Conservation (phyloP, 2,888 invertebrate species). For the Hylaea fasciaria region DNA sequence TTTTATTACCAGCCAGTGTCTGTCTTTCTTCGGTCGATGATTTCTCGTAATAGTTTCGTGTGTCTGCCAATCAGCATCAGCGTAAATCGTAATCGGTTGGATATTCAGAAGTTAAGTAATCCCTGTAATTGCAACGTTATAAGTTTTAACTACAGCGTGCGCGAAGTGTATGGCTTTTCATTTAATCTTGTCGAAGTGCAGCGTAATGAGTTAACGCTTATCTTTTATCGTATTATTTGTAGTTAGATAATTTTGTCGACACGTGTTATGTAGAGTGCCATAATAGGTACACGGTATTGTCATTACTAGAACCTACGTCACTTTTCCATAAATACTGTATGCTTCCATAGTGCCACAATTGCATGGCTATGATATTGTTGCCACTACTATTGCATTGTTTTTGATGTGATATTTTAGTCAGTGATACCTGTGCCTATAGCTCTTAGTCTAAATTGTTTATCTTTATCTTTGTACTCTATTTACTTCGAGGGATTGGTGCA, state of each 20-base stretch:
- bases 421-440: no score
- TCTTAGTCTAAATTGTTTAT: no score
- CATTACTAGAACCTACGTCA: conserved; percentile 47
- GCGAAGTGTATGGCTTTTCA: conserved; percentile 29
- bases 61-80: conserved; percentile 29
- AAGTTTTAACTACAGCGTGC: conserved; percentile 27
- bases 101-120: conserved; percentile 33
- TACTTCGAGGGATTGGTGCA: no score
- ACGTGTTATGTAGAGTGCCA: conserved; percentile 46
- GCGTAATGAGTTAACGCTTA: conserved; percentile 61
- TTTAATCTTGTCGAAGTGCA: conserved; percentile 38
- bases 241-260: conserved; percentile 49
- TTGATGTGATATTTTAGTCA: conserved; percentile 1
- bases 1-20: conserved; percentile 6
- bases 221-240: conserved; percentile 65
- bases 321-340: conserved; percentile 14
- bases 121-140: conserved; percentile 18
- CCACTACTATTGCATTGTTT: conserved; percentile 16
- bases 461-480: not conserved
- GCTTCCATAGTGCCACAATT: conserved; percentile 11
- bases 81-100: conserved; percentile 7
- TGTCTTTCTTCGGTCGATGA: conserved; percentile 23
- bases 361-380: conserved; percentile 9
- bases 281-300: conserved; percentile 52
- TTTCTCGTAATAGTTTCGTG: conserved; percentile 31